Percentiles rank a stretch among this genome's conserved stretches.
Conservation (phyloP, 2,888 invertebrate species). For the Villa cingulata region DNA sequence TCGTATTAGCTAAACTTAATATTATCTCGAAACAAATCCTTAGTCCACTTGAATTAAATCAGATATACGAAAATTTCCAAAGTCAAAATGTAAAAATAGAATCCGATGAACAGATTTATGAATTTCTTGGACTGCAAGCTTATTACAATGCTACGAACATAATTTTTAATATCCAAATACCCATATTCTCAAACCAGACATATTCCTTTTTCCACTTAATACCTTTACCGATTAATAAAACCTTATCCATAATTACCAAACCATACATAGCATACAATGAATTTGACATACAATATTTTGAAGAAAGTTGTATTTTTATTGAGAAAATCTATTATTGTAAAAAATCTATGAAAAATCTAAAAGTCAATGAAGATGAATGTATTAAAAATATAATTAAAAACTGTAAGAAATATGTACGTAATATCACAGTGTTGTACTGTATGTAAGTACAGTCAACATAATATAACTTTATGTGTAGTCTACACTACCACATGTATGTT, state of each 20-base stretch:
- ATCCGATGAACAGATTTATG: neutral
- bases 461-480: too few relatives aligned
- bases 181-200: neutral
- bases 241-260: neutral
- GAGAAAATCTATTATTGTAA: neutral
- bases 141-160: neutral
- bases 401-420: too few relatives aligned
- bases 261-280: neutral
- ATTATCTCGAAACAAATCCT: slow-evolving; percentile 12
- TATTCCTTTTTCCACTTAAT: neutral
- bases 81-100: neutral
- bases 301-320: neutral
- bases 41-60: slow-evolving; percentile 6
- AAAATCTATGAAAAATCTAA: neutral
- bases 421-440: too few relatives aligned
- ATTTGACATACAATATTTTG: neutral
- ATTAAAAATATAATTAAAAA: too few relatives aligned
- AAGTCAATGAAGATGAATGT: too few relatives aligned
- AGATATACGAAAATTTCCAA: neutral
- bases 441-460: too few relatives aligned
- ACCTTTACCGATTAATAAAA: neutral
- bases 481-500: too few relatives aligned
- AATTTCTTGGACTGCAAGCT: neutral
- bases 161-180: neutral
- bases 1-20: slow-evolving; percentile 10